Evolutionary conservation across 2,797 vertebrate species (phyloP).

Genomic region (Aplochiton taeniatus): DNA sequence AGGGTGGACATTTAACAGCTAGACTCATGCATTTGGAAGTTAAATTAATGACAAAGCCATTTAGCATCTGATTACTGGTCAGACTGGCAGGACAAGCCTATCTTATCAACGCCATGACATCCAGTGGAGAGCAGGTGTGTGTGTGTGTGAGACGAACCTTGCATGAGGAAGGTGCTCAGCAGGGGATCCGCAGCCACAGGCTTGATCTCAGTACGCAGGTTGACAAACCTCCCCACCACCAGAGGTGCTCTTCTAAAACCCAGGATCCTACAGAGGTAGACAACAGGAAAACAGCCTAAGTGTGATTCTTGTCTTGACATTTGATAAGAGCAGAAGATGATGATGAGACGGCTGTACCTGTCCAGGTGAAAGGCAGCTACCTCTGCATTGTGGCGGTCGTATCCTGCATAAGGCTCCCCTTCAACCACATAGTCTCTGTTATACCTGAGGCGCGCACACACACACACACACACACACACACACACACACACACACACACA

Average conservation of each 20-base stretch:
- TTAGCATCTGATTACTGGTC: too few relatives aligned
- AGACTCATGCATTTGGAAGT: neutral
- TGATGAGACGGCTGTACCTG: constrained; percentile 72
- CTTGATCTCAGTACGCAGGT: constrained; percentile 93
- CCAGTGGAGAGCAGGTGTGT: neutral
- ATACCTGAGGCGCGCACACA: constrained; percentile 77
- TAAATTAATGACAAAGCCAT: too few relatives aligned
- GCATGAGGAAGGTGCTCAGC: constrained; percentile 90
- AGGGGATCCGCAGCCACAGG: constrained; percentile 95
- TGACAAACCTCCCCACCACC: constrained; percentile 91
- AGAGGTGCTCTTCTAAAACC: constrained; percentile 94
- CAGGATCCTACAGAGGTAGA: constrained; percentile 81
- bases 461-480: neutral
- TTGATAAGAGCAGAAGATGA: neutral
- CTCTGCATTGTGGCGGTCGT: constrained; percentile 96
- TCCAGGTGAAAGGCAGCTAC: constrained; percentile 97
- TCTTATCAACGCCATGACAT: neutral
- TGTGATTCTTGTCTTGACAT: too few relatives aligned
- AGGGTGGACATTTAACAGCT: neutral
- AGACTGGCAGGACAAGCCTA: neutral
- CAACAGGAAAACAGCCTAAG: neutral
- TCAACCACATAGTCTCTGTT: constrained; percentile 90
- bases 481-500: neutral
- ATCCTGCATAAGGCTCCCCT: constrained; percentile 95
- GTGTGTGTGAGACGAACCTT: constrained; percentile 75